Base-by-base conservation (phyloP, 1,140 invertebrate genomes). In the Diplogasteroides magnus region DNA sequence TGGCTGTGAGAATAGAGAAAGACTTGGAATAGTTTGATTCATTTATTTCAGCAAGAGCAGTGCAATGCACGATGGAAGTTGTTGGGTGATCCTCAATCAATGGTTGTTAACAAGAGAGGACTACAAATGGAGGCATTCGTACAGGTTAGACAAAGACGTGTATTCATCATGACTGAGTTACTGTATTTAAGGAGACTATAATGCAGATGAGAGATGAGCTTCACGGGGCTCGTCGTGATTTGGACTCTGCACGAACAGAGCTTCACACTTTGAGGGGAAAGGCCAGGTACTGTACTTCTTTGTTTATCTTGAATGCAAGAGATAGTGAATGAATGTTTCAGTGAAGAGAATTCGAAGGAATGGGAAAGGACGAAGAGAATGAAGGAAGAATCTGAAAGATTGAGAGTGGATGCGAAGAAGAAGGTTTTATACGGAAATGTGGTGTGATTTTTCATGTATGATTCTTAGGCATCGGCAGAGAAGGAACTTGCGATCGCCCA, bases 381-480 rank as follows among this genome's bases (percentile, higher is more conserved):
- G 37, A 48, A 48, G 37, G 37, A 48, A 19, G 37, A 48, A 19
- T 11, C 6, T 19, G 37, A 48, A 6, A 48, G 19, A 19, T 19
- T 48, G 37, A 48, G 37, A 48, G 37, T 48, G 37, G 37, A 48
- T 48, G 37, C 37, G 37, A 48, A 48, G 37, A 48, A 48, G 37
- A 48, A 48, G 37, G 37, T 48, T 6, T 48, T 11, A 19, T 6
- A 19, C 37, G 19, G 37, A 48, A 48, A 48, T 6, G 19, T 48
- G 37, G 19, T 48, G 6, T 48, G 37, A 48, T 48, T 48, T 6
- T 6, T 48, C 37, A 48, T 48, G 37, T 11, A 48, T 48, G 37
- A 48, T 48, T 19, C 6, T 48, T 48, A 48, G 6, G 37, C 37
- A 48, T 11, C 19, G 37, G 37, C 19, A 19, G 37, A 48, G 37